Evolutionary conservation across 37 sponge, comb jelly and placozoan genomes (phyloP).

Genomic region (Theonella swinhoei): DNA sequence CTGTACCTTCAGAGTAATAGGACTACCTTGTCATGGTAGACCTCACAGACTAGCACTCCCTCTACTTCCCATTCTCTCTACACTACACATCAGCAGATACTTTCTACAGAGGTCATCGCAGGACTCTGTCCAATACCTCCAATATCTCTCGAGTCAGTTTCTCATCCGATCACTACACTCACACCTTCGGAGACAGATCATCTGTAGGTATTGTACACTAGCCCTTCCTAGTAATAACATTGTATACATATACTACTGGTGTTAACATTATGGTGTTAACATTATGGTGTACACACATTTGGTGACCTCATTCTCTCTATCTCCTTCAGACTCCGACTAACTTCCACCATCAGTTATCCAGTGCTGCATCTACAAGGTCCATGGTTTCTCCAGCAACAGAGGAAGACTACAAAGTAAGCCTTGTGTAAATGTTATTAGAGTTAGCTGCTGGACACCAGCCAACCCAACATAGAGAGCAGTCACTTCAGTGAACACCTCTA

Average conservation of each 20-base stretch:
- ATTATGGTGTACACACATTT: not conserved
- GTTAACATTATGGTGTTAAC: too few species aligned
- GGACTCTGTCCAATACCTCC: slow-evolving; percentile 57
- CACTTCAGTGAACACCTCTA: too few species aligned
- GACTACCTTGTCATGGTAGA: not conserved
- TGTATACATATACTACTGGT: not conserved
- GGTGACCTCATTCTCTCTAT: not conserved
- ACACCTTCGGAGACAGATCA: slow-evolving; percentile 10
- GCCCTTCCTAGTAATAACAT: not conserved
- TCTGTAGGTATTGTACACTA: not conserved
- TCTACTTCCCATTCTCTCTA: not conserved
- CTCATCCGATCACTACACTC: slow-evolving; percentile 37
- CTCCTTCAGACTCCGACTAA: slow-evolving; percentile 48
- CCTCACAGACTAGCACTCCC: not conserved
- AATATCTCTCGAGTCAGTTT: slow-evolving; percentile 53
- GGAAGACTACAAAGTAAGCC: slow-evolving; percentile 32
- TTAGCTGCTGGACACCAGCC: not conserved
- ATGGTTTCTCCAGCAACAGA: slow-evolving; percentile 47
- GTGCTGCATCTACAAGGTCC: slow-evolving; percentile 39
- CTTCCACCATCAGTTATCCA: slow-evolving; percentile 12
- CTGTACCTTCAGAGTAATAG: too few species aligned
- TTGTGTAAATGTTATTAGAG: not conserved
- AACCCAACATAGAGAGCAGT: too few species aligned
- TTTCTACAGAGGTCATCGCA: slow-evolving; percentile 50
- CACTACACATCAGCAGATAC: slow-evolving; percentile 1